A percentile compares a stretch with the other conserved stretches of the same genome.
These are phyloP conservation scores for Ascaphus truei DNA, from an alignment of 2,113 vertebrate species.

Conservation along the genomic window DNA sequence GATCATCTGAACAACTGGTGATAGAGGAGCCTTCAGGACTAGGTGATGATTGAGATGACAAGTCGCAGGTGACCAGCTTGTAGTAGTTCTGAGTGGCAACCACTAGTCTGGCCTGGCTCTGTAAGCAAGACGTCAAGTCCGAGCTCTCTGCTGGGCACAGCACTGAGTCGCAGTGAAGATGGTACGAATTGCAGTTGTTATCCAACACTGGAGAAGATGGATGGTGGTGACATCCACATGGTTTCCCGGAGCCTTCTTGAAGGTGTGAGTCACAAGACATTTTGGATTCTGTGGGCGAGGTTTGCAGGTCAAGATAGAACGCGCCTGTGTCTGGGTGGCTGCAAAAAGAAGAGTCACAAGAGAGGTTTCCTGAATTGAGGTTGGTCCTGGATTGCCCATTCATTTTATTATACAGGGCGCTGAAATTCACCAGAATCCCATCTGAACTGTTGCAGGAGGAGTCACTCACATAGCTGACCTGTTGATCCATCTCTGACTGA, in stretches of 20 bases:
- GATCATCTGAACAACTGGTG: conserved; percentile 91
- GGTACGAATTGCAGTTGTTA: conserved; percentile 92
- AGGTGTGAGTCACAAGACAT: conserved; percentile 61
- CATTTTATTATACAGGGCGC: conserved; percentile 88
- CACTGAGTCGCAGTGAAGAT: conserved; percentile 64
- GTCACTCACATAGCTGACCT: conserved; percentile 84
- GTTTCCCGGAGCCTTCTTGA: conserved; percentile 55
- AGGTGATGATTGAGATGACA: conserved; percentile 92
- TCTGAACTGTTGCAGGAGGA: conserved; percentile 95
- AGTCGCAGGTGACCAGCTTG: conserved; percentile 92
- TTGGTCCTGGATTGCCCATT: conserved; percentile 74
- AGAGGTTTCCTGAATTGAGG: conserved; percentile 75
- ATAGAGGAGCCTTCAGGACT: conserved; percentile 87
- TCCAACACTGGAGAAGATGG: conserved; percentile 80
- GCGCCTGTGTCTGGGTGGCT: conserved; percentile 78
- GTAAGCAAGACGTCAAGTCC: conserved; percentile 83
- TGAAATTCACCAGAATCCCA: conserved; percentile 91
- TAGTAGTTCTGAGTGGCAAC: conserved; percentile 98
- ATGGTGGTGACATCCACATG: conserved; percentile 67
- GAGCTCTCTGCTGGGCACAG: conserved; percentile 58
- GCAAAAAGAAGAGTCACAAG: conserved; percentile 75
- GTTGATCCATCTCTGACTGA: conserved; percentile 73
- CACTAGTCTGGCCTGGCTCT: conserved; percentile 89
- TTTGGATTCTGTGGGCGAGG: conserved; percentile 80
- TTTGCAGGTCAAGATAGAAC: conserved; percentile 93